Evolutionary conservation across 1,140 invertebrate genomes (phyloP), one percentile per base, ranked within the genome.

Genomic region (Bombus haemorrhoidalis): DNA sequence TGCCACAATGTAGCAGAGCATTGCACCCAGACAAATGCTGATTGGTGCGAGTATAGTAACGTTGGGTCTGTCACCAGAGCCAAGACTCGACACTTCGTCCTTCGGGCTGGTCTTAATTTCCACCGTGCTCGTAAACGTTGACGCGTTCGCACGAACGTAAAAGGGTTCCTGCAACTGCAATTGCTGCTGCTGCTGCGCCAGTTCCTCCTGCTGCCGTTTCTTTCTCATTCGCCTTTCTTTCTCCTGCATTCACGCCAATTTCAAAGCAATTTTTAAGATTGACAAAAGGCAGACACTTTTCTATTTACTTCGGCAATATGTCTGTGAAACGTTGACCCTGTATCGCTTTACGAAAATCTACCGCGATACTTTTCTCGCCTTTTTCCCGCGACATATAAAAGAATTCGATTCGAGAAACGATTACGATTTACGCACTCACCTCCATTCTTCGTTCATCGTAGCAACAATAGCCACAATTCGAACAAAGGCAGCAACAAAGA

Each of bases 391-490:
- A 53, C 0, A 22, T 53, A 53, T 53, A 53, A 8, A 53, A 22
- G 47, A 53, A 22, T 53, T 53, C 47, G 47, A 53, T 8, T 0
- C 18, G 18, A 53, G 47, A 18, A 22, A 53, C 47, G 18, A 53
- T 53, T 53, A 53, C 47, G 47, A 53, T 47, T 43, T 62, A 69
- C 71, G 73, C 88, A 84, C 92, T 93, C 81, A 95, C 95, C 94
- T 97, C 96, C 96, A 98, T 97, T 66, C 97, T 96, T 91, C 96
- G 96, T 95, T 98, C 97, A 93, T 98, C 97, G 94, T 98, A 97
- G 91, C 97, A 98, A 91, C 97, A 98, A 91, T 98, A 98, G 81
- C 97, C 97, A 91, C 97, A 98, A 91, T 98, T 98, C 0, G 97
- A 97, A 92, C 97, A 98, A 18, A 98, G 95, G 91, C 97, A 98